A percentile compares a stretch with the other conserved stretches of the same genome.
Conservation (phyloP, 2,888 invertebrate species). For the Drosophila austrosaltans region DNA sequence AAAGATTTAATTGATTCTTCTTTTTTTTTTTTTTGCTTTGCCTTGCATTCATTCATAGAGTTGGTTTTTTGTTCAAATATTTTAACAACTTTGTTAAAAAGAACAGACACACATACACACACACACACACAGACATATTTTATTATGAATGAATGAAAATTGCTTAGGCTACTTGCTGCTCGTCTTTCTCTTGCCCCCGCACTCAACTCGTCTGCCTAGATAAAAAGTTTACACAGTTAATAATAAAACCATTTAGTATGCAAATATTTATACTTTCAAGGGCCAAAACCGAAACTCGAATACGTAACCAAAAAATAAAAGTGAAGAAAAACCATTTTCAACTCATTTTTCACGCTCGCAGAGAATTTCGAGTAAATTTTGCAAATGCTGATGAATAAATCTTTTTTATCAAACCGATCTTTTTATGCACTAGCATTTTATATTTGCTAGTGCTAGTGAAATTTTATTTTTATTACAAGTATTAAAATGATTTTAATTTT, state of each 20-base stretch:
- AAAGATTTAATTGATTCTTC: constrained; percentile 72
- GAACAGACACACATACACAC: background rate
- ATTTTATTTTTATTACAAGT: too few species aligned
- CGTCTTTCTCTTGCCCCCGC: background rate
- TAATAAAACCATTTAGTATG: constrained; percentile 77
- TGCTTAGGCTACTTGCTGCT: constrained; percentile 14
- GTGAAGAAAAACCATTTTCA: constrained; percentile 39
- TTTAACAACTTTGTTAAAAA: constrained; percentile 70
- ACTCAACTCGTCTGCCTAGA: constrained; percentile 23
- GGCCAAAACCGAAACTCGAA: background rate
- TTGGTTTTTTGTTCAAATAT: constrained; percentile 57
- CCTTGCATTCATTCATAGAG: constrained; percentile 25
- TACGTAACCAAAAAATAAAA: background rate
- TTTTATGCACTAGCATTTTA: constrained; percentile 60
- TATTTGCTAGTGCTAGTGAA: too few species aligned
- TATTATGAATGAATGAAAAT: constrained; percentile 11
- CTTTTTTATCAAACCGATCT: background rate
- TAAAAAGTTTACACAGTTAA: constrained; percentile 73
- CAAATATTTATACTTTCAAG: constrained; percentile 65
- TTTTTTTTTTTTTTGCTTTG: constrained; percentile 4
- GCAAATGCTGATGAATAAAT: constrained; percentile 29
- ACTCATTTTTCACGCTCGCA: constrained; percentile 74
- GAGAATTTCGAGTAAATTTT: constrained; percentile 54
- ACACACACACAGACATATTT: background rate
- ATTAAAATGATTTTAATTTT: too few species aligned